Base-by-base conservation (phyloP, 2,888 invertebrate genomes). In the Melipona beecheii region DNA sequence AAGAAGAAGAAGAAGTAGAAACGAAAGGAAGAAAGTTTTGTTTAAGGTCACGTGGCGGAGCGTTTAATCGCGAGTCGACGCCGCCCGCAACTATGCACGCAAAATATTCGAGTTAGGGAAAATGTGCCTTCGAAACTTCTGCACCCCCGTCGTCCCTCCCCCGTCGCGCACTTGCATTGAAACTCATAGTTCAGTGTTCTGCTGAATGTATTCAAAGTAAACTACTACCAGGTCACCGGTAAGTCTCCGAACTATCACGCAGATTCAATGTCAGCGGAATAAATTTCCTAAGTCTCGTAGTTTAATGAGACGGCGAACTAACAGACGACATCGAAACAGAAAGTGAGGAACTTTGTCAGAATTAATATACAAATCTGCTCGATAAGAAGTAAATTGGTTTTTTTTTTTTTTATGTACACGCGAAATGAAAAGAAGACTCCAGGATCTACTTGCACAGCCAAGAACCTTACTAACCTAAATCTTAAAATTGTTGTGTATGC, bases 21-120 rank as follows among this genome's bases (percentile, higher is more conserved):
- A n/a, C 69, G 4, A 43, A 73, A 50, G 68, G 24, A 58, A 43
- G 75, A 78, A 62, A 83, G 73, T 87, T 85, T 81, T 78, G 65
- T 62, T 68, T 56, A 80, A 87, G 87, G 80, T 88, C 81, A 72
- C 68, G 71, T 54, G 75, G 75, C 52, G 78, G 71, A 75, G 79
- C 68, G 81, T 76, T 88, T 88, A 88, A 88, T 88, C 82, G 83
- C 76, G 73, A 84, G 77, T 76, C 77, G 75, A 80, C 81, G 31
- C 66, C 62, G 52, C 49, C 43, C 49, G 75, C 74, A 78, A 69
- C 78, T 74, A 72, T 79, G 70, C 49, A 79, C 73, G 83, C 79
- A 76, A 83, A 84, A 84, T 78, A 84, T 75, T 83, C 84, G 75
- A 79, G 75, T 79, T 72, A 72, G 78, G 75, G 75, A 77, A 83